A percentile compares a stretch with the other conserved stretches of the same genome.
Evolutionary conservation across 2,888 invertebrate genomes (phyloP).

Genomic region (Cantharis rustica): DNA sequence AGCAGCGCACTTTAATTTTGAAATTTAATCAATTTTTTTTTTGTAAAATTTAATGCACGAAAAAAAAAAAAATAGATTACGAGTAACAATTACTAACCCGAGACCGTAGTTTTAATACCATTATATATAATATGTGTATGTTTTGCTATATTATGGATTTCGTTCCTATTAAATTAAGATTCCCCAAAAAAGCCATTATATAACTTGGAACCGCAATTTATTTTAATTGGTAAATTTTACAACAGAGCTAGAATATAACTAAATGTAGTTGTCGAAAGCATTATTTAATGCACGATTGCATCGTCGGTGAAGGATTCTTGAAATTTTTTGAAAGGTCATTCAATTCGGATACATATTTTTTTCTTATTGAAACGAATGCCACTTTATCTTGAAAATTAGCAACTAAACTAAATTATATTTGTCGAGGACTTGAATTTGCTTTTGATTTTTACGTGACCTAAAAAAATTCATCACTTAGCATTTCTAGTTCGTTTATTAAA

Average conservation of each 20-base stretch:
- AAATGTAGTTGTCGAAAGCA: slow-evolving; percentile 6
- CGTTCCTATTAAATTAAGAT: background rate
- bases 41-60: too few species aligned
- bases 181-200: too few species aligned
- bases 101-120: too few species aligned
- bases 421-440: background rate
- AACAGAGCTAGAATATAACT: background rate
- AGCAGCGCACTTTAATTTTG: background rate
- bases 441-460: background rate
- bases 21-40: background rate
- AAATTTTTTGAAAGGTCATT: slow-evolving; percentile 11
- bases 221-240: background rate
- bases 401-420: background rate
- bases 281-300: slow-evolving; percentile 8
- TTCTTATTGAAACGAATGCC: slow-evolving; percentile 10
- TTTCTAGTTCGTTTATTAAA: background rate
- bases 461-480: background rate
- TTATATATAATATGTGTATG: too few species aligned
- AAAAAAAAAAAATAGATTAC: too few species aligned
- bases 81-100: too few species aligned
- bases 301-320: slow-evolving; percentile 8
- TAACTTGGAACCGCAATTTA: background rate
- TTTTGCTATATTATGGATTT: too few species aligned
- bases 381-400: slow-evolving; percentile 1
- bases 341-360: background rate